These are phyloP conservation scores for Sebastolobus alascanus DNA, from an alignment of 2,797 vertebrate genomes.

Conservation along the genomic window DNA sequence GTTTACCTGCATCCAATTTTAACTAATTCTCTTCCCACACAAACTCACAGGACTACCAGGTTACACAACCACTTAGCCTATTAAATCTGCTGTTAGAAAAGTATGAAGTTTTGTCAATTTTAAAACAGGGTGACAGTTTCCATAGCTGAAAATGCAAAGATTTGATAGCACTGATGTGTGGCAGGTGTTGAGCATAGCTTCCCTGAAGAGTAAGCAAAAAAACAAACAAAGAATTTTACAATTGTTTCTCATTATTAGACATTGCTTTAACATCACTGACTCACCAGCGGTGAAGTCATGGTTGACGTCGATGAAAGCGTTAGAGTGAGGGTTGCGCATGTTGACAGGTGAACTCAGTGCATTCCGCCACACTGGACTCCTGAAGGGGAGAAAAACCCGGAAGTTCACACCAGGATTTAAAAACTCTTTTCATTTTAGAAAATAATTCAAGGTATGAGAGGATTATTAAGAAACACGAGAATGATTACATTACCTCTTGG, in stretches of 20 bases:
- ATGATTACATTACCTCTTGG: conserved; percentile 81
- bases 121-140: background rate
- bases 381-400: conserved; percentile 57
- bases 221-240: background rate
- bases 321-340: conserved; percentile 92
- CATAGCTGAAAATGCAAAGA: background rate
- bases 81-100: background rate
- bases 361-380: conserved; percentile 82
- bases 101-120: background rate
- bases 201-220: background rate
- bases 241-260: background rate
- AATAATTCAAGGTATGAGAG: background rate
- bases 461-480: background rate
- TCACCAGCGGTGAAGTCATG: conserved; percentile 96
- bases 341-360: conserved; percentile 76
- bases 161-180: background rate
- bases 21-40: background rate
- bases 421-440: background rate
- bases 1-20: background rate
- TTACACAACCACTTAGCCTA: background rate
- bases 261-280: conserved; percentile 43
- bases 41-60: background rate
- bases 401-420: background rate
- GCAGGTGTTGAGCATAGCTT: background rate
- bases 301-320: conserved; percentile 96